These are phyloP conservation scores for Mercenaria mercenaria DNA, from an alignment of 1,140 invertebrate genomes.

Conservation along the genomic window DNA sequence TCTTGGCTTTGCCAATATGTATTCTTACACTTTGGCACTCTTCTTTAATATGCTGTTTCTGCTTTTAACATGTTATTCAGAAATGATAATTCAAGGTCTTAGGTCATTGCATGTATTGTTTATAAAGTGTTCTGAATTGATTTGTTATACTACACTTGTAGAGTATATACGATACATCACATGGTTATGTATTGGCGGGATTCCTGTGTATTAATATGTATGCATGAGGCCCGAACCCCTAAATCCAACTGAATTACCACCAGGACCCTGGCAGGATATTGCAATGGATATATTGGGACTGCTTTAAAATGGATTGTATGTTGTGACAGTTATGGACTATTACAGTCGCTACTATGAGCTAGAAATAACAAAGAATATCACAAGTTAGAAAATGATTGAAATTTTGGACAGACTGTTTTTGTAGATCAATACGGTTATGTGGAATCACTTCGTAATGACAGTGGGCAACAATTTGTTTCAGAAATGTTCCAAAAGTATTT, in stretches of 20 bases:
- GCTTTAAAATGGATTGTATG: slow-evolving; percentile 54
- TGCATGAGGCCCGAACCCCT: slow-evolving; percentile 48
- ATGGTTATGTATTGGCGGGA: no score
- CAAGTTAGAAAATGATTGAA: no score
- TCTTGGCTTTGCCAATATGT: no score
- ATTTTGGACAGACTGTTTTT: background rate
- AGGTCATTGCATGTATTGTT: no score
- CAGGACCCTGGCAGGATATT: slow-evolving; percentile 63
- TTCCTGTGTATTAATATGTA: no score
- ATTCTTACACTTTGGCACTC: no score
- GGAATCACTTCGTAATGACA: background rate
- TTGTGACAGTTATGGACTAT: slow-evolving; percentile 70
- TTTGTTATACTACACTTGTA: no score
- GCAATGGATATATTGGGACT: slow-evolving; percentile 68
- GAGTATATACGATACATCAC: no score
- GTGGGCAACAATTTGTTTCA: background rate
- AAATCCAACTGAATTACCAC: slow-evolving; percentile 48
- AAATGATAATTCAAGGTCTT: no score
- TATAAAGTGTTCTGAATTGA: no score
- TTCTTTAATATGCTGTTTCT: no score
- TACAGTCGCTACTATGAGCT: slow-evolving; percentile 47
- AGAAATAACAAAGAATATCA: slow-evolving; percentile 26
- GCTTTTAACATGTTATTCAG: no score
- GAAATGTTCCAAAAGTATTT: slow-evolving; percentile 57
- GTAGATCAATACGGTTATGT: slow-evolving; percentile 33